Conservation (phyloP, 1,140 invertebrate genomes). For the Muscidifurax raptorellus region DNA sequence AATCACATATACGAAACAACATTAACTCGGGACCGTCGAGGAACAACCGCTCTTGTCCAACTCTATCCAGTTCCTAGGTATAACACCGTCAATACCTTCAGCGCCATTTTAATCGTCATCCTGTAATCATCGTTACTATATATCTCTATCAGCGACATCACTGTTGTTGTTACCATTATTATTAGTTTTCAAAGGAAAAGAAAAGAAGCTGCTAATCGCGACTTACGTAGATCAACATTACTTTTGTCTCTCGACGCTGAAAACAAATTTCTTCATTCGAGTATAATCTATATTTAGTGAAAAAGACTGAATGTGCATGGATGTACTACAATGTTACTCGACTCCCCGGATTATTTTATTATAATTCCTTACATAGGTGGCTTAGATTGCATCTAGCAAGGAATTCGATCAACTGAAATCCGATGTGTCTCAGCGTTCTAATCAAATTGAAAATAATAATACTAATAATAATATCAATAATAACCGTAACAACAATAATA, state of each 20-base stretch:
- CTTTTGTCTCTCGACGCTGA: not conserved
- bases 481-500: slow-evolving; percentile 43
- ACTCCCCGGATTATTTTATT: slow-evolving; percentile 35
- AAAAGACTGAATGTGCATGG: slow-evolving; percentile 71
- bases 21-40: slow-evolving; percentile 13
- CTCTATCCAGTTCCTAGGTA: slow-evolving; percentile 49
- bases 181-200: not conserved
- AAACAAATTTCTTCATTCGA: slow-evolving; percentile 36
- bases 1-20: not conserved
- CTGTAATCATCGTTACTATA: slow-evolving; percentile 21
- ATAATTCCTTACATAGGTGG: slow-evolving; percentile 27
- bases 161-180: slow-evolving; percentile 44
- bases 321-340: slow-evolving; percentile 63
- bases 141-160: not conserved
- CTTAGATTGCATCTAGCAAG: slow-evolving; percentile 12
- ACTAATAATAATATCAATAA: slow-evolving; percentile 47
- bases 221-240: not conserved
- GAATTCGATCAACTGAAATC: slow-evolving; percentile 2
- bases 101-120: slow-evolving; percentile 18
- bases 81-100: slow-evolving; percentile 40
- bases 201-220: not conserved
- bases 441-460: slow-evolving; percentile 39
- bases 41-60: slow-evolving; percentile 31
- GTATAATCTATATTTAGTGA: slow-evolving; percentile 66
- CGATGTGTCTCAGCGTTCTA: slow-evolving; percentile 4